Conservation (phyloP, 1,140 invertebrate species). For the Scaptodrosophila lebanonensis region DNA sequence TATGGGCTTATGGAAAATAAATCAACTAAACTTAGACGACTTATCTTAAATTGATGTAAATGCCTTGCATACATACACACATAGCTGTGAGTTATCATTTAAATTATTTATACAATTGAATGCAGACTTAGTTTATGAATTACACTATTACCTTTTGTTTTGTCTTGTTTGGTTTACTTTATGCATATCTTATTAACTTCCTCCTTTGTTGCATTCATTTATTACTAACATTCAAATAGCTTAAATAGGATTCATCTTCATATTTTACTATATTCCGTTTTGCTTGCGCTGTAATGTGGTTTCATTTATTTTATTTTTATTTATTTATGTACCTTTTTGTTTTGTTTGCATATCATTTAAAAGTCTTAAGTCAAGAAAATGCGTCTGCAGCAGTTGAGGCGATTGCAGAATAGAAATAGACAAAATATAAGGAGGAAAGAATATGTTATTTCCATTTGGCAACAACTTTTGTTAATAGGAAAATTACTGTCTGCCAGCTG, state of each 20-base stretch:
- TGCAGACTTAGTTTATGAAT: constrained; percentile 41
- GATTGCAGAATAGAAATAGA: constrained; percentile 8
- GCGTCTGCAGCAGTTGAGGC: constrained; percentile 46
- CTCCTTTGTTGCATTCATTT: constrained; percentile 31
- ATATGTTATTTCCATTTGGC: constrained; percentile 15
- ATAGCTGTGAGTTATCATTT: constrained; percentile 34
- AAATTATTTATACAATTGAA: constrained; percentile 60
- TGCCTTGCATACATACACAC: constrained; percentile 45
- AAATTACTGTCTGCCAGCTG: no score
- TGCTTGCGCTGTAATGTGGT: no score
- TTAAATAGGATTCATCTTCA: constrained; percentile 60
- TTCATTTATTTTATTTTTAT: constrained; percentile 10
- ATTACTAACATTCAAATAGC: constrained; percentile 66
- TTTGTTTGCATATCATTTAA: constrained; percentile 12
- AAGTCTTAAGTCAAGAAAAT: constrained; percentile 72
- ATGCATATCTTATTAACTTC: constrained; percentile 39
- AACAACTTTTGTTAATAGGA: not conserved
- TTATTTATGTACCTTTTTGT: constrained; percentile 3
- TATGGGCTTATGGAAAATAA: constrained; percentile 13
- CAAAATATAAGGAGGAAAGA: constrained; percentile 19
- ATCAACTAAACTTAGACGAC: constrained; percentile 35
- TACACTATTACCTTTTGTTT: constrained; percentile 34
- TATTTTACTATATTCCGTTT: constrained; percentile 28
- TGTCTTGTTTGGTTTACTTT: constrained; percentile 10
- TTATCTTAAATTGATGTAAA: constrained; percentile 31